phyloP scores from a whole-genome alignment of 2,888 invertebrate genomes.

The Xanthostigma xanthostigma region DNA sequence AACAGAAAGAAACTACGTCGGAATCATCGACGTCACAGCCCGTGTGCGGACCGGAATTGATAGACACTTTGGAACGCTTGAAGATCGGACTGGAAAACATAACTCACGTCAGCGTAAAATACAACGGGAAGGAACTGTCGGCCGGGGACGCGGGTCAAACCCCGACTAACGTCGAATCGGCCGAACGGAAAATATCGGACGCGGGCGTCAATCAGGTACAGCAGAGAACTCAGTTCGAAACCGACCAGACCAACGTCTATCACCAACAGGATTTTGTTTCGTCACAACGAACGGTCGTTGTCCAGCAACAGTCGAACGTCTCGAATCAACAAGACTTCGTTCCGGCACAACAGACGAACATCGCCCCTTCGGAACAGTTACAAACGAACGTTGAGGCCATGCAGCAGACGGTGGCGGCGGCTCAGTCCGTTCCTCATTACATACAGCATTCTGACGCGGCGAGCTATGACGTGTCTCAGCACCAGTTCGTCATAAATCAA shows the following conservation, averaged over 20 bases:
- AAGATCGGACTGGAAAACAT: conserved; percentile 41
- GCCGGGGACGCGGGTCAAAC: conserved; percentile 8
- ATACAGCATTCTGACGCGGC: neutral
- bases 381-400: conserved; percentile 17
- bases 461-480: conserved; percentile 3
- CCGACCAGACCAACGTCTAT: conserved; percentile 3
- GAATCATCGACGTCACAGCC: conserved; percentile 12
- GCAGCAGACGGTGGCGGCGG: conserved; percentile 4
- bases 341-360: conserved; percentile 1
- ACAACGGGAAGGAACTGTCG: conserved; percentile 19
- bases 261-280: conserved; percentile 8
- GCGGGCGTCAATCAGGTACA: conserved; percentile 9
- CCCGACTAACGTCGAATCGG: conserved; percentile 8
- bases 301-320: conserved; percentile 4
- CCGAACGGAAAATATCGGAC: conserved; percentile 1
- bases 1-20: conserved; percentile 2
- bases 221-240: conserved; percentile 1
- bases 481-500: conserved; percentile 13
- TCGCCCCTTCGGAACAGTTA: conserved; percentile 15
- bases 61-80: conserved; percentile 37
- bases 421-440: conserved; percentile 6
- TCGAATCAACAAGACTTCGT: conserved; percentile 9
- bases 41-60: conserved; percentile 32
- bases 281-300: conserved; percentile 2
- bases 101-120: conserved; percentile 33